Evolutionary conservation across 2,113 vertebrate genomes (phyloP).

Genomic region (Lynx canadensis): DNA sequence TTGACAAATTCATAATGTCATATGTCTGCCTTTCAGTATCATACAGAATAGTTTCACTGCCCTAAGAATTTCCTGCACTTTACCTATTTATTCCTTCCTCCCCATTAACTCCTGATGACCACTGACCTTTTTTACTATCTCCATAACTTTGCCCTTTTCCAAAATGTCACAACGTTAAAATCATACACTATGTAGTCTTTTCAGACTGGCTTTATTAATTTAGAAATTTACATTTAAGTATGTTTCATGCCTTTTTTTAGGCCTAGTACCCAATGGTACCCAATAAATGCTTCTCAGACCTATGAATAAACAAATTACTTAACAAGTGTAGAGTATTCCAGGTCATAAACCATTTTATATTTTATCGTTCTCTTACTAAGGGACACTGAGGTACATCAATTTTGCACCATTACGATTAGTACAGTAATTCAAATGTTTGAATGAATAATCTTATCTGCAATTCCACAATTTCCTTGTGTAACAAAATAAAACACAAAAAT

Average conservation of each 20-base stretch:
- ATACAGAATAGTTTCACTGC: background rate
- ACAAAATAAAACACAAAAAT: background rate
- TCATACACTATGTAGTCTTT: background rate
- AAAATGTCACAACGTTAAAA: slow-evolving; percentile 1
- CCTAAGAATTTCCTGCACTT: background rate
- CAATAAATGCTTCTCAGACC: slow-evolving; percentile 24
- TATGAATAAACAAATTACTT: background rate
- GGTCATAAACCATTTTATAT: background rate
- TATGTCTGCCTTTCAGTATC: background rate
- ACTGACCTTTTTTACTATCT: background rate
- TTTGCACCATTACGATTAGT: background rate
- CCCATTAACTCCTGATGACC: background rate
- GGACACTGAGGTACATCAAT: background rate
- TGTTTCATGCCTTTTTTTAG: background rate
- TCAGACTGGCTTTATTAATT: background rate
- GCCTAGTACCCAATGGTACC: background rate
- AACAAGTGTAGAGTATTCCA: background rate
- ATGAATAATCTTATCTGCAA: background rate
- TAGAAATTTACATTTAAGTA: background rate
- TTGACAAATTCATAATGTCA: background rate
- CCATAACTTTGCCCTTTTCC: background rate
- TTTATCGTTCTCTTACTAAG: slow-evolving; percentile 2
- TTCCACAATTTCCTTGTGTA: background rate
- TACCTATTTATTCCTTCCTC: background rate
- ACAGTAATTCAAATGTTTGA: background rate